Evolutionary conservation across 2,797 vertebrate species (phyloP).

Genomic region (Helostoma temminkii): DNA sequence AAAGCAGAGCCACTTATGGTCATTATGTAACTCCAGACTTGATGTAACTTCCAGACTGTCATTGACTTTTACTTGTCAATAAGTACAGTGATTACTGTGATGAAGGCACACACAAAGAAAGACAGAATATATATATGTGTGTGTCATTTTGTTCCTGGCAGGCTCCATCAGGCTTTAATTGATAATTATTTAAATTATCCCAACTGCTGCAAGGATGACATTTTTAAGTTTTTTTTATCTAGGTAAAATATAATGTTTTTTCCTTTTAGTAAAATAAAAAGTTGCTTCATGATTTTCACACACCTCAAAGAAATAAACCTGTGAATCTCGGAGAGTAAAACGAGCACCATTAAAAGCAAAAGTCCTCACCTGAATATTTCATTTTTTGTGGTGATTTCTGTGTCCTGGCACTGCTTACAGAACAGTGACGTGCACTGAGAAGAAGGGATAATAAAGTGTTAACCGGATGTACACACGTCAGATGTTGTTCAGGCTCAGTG

Average conservation of each 20-base stretch:
- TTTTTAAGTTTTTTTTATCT: too few species aligned
- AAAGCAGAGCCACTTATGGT: slow-evolving; percentile 11
- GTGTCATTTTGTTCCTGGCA: too few species aligned
- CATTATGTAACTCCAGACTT: slow-evolving; percentile 22
- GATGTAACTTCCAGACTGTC: background rate
- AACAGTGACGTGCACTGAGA: slow-evolving; percentile 95
- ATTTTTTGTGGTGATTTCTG: slow-evolving; percentile 98
- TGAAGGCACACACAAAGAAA: too few species aligned
- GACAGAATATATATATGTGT: too few species aligned
- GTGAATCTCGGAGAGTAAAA: too few species aligned
- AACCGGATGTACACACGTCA: slow-evolving; percentile 1
- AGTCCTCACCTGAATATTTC: slow-evolving; percentile 96
- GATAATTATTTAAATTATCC: too few species aligned
- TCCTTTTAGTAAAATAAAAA: slow-evolving; percentile 1
- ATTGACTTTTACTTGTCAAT: background rate
- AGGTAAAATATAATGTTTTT: too few species aligned
- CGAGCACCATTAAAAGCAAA: too few species aligned
- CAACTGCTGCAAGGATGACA: too few species aligned
- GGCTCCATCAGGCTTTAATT: too few species aligned
- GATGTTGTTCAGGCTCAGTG: background rate
- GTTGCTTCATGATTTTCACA: too few species aligned
- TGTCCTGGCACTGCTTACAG: slow-evolving; percentile 97
- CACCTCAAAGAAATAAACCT: too few species aligned
- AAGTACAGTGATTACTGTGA: slow-evolving; percentile 25
- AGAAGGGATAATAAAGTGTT: slow-evolving; percentile 33